A percentile compares a stretch with the other conserved stretches of the same genome.
These are phyloP conservation scores for Neodon shergylaensis DNA, from an alignment of 2,113 vertebrate species.

Conservation along the genomic window DNA sequence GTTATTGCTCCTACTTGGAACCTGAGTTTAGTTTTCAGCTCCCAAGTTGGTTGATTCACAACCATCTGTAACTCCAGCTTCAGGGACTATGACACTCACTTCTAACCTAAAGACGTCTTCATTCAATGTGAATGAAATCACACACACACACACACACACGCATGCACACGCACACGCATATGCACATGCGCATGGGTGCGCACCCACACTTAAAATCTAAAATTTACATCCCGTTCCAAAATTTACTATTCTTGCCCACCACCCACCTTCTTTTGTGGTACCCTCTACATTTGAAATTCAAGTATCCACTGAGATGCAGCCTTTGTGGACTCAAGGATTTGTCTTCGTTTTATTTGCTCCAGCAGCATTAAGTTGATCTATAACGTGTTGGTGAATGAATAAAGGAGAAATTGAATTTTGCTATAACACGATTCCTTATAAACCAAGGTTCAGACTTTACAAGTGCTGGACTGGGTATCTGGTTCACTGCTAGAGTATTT, in stretches of 20 bases:
- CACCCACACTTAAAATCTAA: neutral
- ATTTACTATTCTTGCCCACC: neutral
- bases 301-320: neutral
- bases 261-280: neutral
- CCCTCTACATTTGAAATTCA: neutral
- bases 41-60: neutral
- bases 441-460: neutral
- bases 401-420: neutral
- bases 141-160: neutral
- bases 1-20: neutral
- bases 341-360: slow-evolving; percentile 20
- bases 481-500: neutral
- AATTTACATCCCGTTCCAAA: neutral
- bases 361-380: neutral
- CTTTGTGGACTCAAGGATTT: neutral
- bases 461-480: neutral
- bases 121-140: neutral
- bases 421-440: neutral
- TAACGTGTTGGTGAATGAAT: neutral
- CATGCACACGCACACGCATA: neutral
- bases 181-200: too few species aligned
- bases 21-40: neutral
- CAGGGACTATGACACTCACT: neutral
- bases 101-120: neutral
- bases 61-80: neutral